Conservation (phyloP, 1,140 invertebrate genomes). For the Neotoxoptera formosana region DNA sequence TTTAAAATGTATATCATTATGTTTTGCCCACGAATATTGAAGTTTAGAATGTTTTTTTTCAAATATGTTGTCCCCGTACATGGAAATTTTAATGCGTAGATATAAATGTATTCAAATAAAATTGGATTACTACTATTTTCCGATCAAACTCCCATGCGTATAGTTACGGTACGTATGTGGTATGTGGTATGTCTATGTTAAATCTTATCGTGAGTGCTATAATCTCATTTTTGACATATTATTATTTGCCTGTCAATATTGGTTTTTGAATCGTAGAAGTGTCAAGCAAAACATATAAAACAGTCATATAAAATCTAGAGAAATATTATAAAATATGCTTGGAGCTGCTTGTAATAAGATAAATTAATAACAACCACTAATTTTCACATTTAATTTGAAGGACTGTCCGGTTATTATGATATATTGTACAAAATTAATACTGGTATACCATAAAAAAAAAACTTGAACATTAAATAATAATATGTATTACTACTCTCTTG, state of each 20-base stretch:
- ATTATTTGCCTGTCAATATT: not conserved
- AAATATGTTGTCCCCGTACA: not conserved
- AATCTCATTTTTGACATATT: not conserved
- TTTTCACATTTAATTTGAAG: too few species aligned
- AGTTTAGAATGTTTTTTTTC: not conserved
- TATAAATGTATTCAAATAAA: not conserved
- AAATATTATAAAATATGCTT: not conserved
- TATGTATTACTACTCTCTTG: too few species aligned
- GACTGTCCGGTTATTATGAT: too few species aligned
- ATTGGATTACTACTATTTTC: not conserved
- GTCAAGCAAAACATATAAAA: not conserved
- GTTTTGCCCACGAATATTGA: not conserved
- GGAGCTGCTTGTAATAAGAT: not conserved
- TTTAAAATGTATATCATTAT: too few species aligned
- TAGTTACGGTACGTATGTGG: not conserved
- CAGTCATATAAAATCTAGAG: not conserved
- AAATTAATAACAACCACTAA: not conserved
- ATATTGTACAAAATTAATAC: too few species aligned
- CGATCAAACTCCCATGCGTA: not conserved
- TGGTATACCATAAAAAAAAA: too few species aligned
- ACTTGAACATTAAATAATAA: too few species aligned
- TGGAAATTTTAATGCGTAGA: not conserved
- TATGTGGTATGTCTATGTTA: not conserved
- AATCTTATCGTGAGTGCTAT: not conserved
- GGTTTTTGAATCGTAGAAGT: not conserved